Evolutionary conservation across 2,113 vertebrate genomes (phyloP).

Genomic region (Todiramphus saurophagus): DNA sequence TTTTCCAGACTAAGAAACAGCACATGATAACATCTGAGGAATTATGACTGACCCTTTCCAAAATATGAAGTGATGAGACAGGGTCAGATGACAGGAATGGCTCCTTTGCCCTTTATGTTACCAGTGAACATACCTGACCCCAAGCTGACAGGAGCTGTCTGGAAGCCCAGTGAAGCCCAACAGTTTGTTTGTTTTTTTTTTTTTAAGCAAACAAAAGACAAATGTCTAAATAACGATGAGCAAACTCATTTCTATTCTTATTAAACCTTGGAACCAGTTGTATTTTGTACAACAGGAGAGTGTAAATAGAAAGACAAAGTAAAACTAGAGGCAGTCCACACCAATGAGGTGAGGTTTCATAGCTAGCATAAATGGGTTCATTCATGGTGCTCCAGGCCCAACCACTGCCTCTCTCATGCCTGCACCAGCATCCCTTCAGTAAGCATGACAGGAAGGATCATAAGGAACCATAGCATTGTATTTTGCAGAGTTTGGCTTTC

Average conservation of each 20-base stretch:
- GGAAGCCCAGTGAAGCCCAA: background rate
- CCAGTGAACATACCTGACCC: background rate
- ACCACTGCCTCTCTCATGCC: background rate
- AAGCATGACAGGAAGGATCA: background rate
- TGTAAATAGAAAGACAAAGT: background rate
- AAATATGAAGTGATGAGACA: background rate
- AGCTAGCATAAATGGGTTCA: accelerated
- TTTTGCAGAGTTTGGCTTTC: background rate
- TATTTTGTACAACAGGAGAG: background rate
- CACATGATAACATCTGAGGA: background rate
- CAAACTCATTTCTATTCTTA: background rate
- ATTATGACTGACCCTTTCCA: background rate
- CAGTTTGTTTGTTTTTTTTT: accelerated
- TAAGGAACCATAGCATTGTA: background rate
- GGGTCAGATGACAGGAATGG: background rate
- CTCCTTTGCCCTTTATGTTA: background rate
- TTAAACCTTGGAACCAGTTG: background rate
- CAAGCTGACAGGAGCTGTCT: background rate
- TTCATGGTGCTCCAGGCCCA: background rate
- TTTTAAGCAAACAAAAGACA: background rate
- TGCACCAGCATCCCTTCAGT: background rate
- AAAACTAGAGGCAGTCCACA: background rate
- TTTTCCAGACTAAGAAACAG: background rate
- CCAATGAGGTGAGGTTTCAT: accelerated
- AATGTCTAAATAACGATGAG: background rate